Conservation (phyloP, 2,888 invertebrate genomes). For the Oscheius sp. region DNA sequence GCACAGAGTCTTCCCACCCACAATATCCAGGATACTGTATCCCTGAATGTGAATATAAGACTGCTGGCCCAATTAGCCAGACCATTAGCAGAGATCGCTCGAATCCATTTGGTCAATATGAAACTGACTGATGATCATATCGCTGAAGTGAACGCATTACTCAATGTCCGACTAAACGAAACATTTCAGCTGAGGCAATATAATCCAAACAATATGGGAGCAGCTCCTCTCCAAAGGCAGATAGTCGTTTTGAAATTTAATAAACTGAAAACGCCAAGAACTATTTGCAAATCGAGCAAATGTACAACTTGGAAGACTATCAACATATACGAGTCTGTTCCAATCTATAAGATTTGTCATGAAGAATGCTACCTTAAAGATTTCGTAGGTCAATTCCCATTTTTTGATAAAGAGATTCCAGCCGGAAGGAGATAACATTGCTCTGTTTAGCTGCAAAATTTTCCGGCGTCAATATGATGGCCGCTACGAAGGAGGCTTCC, state of each 20-base stretch:
- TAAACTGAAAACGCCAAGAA: neutral
- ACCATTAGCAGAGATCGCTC: constrained; percentile 4
- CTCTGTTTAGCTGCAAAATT: neutral
- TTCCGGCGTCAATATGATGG: neutral
- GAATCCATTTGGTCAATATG: constrained; percentile 1
- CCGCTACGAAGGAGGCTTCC: neutral
- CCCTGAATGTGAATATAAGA: neutral
- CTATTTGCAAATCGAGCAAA: neutral
- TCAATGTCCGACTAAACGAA: neutral
- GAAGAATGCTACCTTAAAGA: neutral
- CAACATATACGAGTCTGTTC: neutral
- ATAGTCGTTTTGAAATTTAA: neutral
- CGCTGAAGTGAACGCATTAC: too few relatives aligned
- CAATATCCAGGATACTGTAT: neutral
- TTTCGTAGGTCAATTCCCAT: neutral
- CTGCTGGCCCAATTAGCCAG: neutral
- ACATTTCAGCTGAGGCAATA: neutral
- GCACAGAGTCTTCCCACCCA: neutral
- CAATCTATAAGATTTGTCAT: neutral
- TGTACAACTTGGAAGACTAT: neutral
- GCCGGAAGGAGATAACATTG: neutral
- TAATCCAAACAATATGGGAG: too few relatives aligned
- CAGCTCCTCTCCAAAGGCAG: too few relatives aligned
- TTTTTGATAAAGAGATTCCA: neutral
- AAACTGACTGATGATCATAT: neutral